Evolutionary conservation across 1,140 invertebrate species (phyloP).

Genomic region (Sinonovacula constricta): DNA sequence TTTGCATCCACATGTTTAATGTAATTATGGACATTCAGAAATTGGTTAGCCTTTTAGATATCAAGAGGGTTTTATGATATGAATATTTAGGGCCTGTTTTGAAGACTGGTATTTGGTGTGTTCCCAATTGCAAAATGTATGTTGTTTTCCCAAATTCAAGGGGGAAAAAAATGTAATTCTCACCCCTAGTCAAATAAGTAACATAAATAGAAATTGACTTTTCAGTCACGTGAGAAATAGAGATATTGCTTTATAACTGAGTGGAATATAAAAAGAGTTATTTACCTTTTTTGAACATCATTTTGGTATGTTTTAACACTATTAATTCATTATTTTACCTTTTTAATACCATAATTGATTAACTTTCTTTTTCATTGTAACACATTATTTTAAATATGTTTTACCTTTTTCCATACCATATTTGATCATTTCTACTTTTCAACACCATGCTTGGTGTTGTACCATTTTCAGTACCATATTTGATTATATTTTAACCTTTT

Average conservation of each 20-base stretch:
- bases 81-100: too few species aligned
- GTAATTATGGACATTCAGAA: not conserved
- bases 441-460: too few species aligned
- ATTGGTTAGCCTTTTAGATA: not conserved
- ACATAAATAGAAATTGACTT: too few species aligned
- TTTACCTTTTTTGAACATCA: not conserved
- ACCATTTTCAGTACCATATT: too few species aligned
- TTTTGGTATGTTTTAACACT: not conserved
- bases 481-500: too few species aligned
- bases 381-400: not conserved
- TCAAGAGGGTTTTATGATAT: not conserved
- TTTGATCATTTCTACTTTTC: conserved; percentile 12
- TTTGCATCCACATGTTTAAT: not conserved
- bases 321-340: not conserved
- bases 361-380: too few species aligned
- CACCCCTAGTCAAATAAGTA: too few species aligned
- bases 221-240: not conserved
- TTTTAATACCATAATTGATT: not conserved
- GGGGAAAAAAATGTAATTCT: too few species aligned
- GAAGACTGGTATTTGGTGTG: too few species aligned
- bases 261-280: not conserved
- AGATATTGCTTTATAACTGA: not conserved
- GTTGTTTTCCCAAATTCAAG: too few species aligned
- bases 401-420: not conserved
- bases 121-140: too few species aligned